Percentiles rank a stretch among this genome's conserved stretches.
Evolutionary conservation across 1,140 invertebrate genomes (phyloP).

Genomic region (Pygmarrhopalites habei): DNA sequence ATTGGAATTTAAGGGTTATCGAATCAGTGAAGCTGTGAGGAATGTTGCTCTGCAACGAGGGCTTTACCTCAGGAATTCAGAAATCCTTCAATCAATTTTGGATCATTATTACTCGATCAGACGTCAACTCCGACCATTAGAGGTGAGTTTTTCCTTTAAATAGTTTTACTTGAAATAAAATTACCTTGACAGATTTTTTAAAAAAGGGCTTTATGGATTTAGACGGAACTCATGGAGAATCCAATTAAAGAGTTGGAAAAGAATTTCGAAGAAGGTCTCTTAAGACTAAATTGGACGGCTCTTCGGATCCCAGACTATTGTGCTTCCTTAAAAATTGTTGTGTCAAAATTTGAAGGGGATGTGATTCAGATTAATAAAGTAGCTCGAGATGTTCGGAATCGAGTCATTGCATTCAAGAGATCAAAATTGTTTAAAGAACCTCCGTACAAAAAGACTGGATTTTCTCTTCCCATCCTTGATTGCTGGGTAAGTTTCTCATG

Average conservation of each 20-base stretch:
- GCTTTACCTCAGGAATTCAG: slow-evolving; percentile 12
- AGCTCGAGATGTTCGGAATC: slow-evolving; percentile 54
- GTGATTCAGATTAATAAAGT: slow-evolving; percentile 71
- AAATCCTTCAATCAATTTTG: slow-evolving; percentile 15
- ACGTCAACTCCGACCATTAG: slow-evolving; percentile 14
- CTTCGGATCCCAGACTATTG: slow-evolving; percentile 69
- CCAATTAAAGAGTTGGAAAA: slow-evolving; percentile 65
- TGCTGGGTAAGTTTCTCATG: slow-evolving; percentile 33
- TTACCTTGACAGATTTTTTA: background rate
- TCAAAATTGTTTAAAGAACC: slow-evolving; percentile 31
- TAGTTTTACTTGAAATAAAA: too few relatives aligned
- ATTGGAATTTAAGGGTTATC: slow-evolving; percentile 16
- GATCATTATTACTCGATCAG: slow-evolving; percentile 31
- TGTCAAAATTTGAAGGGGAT: slow-evolving; percentile 53
- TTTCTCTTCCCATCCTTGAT: slow-evolving; percentile 23
- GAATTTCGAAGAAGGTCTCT: slow-evolving; percentile 67
- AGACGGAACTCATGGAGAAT: slow-evolving; percentile 57
- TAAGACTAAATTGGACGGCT: slow-evolving; percentile 74
- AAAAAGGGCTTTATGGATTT: slow-evolving; percentile 18
- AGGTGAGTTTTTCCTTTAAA: slow-evolving; percentile 22
- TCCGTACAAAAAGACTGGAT: slow-evolving; percentile 28
- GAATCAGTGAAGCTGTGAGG: slow-evolving; percentile 29
- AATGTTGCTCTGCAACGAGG: slow-evolving; percentile 33
- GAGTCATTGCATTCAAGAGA: slow-evolving; percentile 24
- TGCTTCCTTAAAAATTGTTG: slow-evolving; percentile 46